Conservation (phyloP, 2,113 vertebrate species). For the Mesocricetus auratus region DNA sequence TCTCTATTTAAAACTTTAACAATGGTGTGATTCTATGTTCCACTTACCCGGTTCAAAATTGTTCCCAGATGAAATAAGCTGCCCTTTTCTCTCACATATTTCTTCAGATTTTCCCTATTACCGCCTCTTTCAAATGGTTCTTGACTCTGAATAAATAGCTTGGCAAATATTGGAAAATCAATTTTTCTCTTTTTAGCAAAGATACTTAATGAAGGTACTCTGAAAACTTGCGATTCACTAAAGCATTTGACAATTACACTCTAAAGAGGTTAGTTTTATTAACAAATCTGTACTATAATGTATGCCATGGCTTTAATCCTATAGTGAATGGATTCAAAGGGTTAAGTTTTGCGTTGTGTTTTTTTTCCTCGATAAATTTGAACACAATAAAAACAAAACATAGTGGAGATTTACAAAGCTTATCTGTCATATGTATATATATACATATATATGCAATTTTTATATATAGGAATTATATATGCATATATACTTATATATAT, state of each 20-base stretch:
- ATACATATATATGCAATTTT: background rate
- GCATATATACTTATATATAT: background rate
- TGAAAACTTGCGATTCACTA: constrained; percentile 34
- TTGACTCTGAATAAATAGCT: constrained; percentile 16
- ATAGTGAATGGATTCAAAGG: background rate
- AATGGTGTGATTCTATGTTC: background rate
- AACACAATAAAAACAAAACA: background rate
- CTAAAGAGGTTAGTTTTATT: constrained; percentile 57
- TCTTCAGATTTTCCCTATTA: constrained; percentile 45
- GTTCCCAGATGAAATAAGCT: constrained; percentile 44
- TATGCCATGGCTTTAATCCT: background rate
- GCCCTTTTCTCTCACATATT: background rate
- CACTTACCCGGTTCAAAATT: background rate
- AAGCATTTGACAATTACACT: constrained; percentile 43
- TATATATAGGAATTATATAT: background rate
- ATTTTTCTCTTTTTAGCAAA: constrained; percentile 54
- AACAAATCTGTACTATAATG: background rate
- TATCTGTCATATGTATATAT: background rate
- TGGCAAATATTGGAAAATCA: constrained; percentile 63
- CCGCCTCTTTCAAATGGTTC: constrained; percentile 28
- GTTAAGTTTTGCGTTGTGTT: background rate
- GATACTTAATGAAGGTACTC: constrained; percentile 31
- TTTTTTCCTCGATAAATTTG: background rate
- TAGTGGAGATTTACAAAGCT: background rate
- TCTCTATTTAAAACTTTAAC: background rate